Conservation (phyloP, 2,797 vertebrate species). For the Sebastolobus altivelis region DNA sequence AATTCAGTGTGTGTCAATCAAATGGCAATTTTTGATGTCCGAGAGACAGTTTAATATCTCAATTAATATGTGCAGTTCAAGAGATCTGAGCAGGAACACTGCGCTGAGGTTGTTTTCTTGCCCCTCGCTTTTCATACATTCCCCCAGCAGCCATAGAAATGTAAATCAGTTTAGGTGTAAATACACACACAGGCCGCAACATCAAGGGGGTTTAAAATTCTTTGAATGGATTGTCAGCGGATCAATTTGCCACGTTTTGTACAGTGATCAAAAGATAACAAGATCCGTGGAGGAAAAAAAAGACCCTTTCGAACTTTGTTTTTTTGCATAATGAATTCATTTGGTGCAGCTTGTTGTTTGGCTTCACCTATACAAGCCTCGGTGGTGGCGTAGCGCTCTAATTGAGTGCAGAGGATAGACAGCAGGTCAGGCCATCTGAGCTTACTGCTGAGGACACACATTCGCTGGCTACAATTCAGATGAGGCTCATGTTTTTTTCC, state of each 20-base stretch:
- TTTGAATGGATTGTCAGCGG: constrained; percentile 39
- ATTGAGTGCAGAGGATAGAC: constrained; percentile 34
- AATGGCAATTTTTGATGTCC: constrained; percentile 42
- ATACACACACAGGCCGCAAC: constrained; percentile 9
- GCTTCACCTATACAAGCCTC: constrained; percentile 26
- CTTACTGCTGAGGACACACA: neutral
- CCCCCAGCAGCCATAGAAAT: constrained; percentile 36
- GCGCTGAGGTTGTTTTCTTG: neutral
- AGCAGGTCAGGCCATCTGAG: constrained; percentile 20
- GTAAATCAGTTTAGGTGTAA: constrained; percentile 47
- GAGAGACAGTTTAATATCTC: constrained; percentile 58
- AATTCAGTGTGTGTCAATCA: constrained; percentile 8
- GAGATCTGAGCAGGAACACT: constrained; percentile 28
- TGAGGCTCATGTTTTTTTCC: neutral
- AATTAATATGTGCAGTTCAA: constrained; percentile 54
- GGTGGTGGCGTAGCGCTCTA: constrained; percentile 8
- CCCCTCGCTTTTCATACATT: constrained; percentile 24
- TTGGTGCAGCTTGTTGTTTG: constrained; percentile 14
- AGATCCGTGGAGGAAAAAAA: constrained; percentile 25
- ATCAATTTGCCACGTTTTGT: constrained; percentile 44
- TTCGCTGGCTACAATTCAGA: neutral
- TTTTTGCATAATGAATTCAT: constrained; percentile 44
- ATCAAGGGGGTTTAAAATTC: constrained; percentile 19
- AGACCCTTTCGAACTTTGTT: constrained; percentile 28
- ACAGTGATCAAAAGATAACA: constrained; percentile 56